These are phyloP conservation scores for Parapristionchus giblindavisi DNA, from an alignment of 2,888 invertebrate genomes.

Conservation along the genomic window DNA sequence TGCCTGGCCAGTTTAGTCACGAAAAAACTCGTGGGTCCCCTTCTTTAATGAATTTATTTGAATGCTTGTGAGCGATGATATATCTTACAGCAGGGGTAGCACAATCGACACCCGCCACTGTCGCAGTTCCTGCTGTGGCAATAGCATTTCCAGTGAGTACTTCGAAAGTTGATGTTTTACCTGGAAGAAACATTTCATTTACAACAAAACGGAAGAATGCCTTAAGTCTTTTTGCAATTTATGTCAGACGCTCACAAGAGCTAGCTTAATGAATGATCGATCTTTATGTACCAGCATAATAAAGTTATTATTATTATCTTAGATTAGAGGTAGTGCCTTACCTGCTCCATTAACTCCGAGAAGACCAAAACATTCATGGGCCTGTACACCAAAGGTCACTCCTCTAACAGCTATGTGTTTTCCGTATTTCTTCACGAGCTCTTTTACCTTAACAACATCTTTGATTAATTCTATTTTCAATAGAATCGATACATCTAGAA, in stretches of 20 bases:
- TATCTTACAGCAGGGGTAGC: slow-evolving; percentile 14
- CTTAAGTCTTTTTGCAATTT: too few species aligned
- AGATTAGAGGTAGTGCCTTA: not conserved
- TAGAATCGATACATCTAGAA: not conserved
- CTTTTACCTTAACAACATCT: not conserved
- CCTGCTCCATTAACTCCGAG: slow-evolving; percentile 64
- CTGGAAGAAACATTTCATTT: not conserved
- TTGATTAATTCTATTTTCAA: not conserved
- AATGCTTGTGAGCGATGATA: not conserved
- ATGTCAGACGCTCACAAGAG: too few species aligned
- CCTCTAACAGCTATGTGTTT: slow-evolving; percentile 38
- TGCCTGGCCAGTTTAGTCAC: not conserved
- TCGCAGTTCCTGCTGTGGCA: slow-evolving; percentile 52
- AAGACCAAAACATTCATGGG: slow-evolving; percentile 66
- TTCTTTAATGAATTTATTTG: not conserved
- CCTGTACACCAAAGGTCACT: slow-evolving; percentile 58
- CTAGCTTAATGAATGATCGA: too few species aligned
- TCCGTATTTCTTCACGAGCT: slow-evolving; percentile 8
- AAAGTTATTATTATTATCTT: too few species aligned
- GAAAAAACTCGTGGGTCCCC: not conserved
- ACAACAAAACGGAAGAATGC: too few species aligned
- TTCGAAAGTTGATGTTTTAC: slow-evolving; percentile 67
- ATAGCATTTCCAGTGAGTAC: slow-evolving; percentile 59
- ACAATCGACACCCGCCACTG: slow-evolving; percentile 52
- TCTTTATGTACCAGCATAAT: too few species aligned